Evolutionary conservation across 2,888 invertebrate genomes (phyloP), one percentile per base, ranked within the genome.

Genomic region (Corythucha ciliata): DNA sequence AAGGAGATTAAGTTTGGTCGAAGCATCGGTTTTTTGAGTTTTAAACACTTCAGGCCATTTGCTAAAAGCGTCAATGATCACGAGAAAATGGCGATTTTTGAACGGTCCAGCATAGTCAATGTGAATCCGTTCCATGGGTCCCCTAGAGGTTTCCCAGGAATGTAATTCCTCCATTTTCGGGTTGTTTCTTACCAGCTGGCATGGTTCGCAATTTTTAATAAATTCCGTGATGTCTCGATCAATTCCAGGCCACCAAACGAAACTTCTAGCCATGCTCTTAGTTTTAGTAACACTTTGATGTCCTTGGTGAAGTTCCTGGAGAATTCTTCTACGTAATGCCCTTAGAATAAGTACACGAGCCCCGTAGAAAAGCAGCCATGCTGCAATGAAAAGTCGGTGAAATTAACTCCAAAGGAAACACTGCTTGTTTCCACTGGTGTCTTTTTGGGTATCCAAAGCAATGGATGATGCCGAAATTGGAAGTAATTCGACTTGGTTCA

Each of bases 11-110:
- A 58, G 8, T 14, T 46, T 52, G 4, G 51, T 33, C 8, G 56
- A 49, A 20, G 53, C 18, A 52, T 57, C 29, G 54, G 56, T 16
- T 49, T 52, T 27, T 44, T 18, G 34, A 3, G 47, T 50, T 14
- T 50, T 44, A 1, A 58, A 39, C 0, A 62, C 56, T 49, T 61
- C 60, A 2, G 55, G 56, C 61, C 59, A 62, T 27, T 63, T 61
- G 0, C 56, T 57, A 33, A 57, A 51, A 1, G 63, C 56, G 37
- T 63, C 61, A 0, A 63, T 46, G 2, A 63, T 20, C 2, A 64
- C 36, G 5, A 62, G 36, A 21, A 59, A 60, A 4, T 55, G 58
- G 20, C 53, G 47, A 4, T 45, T 29, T 52, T 52, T 20, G 4
- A 58, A 50, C 14, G 52, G 39, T 2, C 54, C 58, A 29, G 54